A percentile compares a stretch with the other conserved stretches of the same genome.
Evolutionary conservation across 2,113 vertebrate species (phyloP).

Genomic region (Pardalotus punctatus): DNA sequence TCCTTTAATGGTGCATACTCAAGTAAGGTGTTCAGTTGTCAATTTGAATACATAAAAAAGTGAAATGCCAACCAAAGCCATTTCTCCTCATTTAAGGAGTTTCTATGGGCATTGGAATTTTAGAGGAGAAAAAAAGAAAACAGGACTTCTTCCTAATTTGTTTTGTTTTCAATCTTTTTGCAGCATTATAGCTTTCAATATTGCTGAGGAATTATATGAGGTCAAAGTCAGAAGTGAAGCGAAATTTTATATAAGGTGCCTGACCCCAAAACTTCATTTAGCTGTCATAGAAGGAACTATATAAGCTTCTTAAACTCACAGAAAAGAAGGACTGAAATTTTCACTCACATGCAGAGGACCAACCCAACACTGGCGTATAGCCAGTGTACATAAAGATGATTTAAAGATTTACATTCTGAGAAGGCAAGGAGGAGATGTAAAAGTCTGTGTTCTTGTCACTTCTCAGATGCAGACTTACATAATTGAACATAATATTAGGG

Average conservation of each 20-base stretch:
- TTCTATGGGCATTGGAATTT: neutral
- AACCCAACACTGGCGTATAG: neutral
- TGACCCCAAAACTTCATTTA: conserved; percentile 43
- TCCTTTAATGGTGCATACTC: neutral
- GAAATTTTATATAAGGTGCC: neutral
- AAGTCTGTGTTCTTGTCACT: neutral
- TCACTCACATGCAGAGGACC: neutral
- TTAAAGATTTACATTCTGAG: conserved; percentile 41
- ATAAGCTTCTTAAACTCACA: conserved; percentile 45
- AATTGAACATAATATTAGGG: neutral
- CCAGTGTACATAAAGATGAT: neutral
- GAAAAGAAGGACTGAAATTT: neutral
- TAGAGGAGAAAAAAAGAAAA: neutral
- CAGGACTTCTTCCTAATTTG: neutral
- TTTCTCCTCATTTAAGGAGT: neutral
- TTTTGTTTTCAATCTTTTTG: neutral
- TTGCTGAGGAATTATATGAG: neutral
- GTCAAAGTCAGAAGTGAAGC: neutral
- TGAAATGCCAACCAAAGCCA: neutral
- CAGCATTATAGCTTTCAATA: neutral
- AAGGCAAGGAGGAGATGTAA: neutral
- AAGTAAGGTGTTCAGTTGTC: neutral
- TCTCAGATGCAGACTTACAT: neutral
- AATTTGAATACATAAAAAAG: neutral
- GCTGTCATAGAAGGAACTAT: neutral